Conservation (phyloP, 2,888 invertebrate species). For the Nomada goodeniana region DNA sequence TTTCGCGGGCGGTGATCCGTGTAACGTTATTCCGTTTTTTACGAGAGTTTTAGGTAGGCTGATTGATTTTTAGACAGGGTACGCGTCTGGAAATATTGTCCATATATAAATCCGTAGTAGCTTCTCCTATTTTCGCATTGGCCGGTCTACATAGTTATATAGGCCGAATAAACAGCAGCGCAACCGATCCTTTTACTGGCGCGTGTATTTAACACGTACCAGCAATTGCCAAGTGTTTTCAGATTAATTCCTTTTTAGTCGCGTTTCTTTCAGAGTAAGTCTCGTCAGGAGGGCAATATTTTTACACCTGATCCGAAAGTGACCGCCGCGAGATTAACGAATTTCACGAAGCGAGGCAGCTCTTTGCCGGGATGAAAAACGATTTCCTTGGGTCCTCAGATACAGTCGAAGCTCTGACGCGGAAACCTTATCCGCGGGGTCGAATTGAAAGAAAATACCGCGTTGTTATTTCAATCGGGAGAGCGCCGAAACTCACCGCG, state of each 20-base stretch:
- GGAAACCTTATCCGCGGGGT: constrained; percentile 70
- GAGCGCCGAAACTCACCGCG: constrained; percentile 31
- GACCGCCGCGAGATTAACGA: constrained; percentile 55
- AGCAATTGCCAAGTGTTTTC: too few relatives aligned
- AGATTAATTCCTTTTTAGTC: neutral
- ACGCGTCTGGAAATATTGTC: too few relatives aligned
- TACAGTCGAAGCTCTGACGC: constrained; percentile 3
- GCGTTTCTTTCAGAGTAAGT: constrained; percentile 17
- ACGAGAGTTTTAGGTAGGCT: neutral
- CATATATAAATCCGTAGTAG: too few relatives aligned
- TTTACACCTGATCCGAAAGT: constrained; percentile 29
- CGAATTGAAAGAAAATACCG: constrained; percentile 82
- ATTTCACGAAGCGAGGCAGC: constrained; percentile 28
- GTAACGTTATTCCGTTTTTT: neutral
- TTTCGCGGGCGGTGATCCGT: neutral
- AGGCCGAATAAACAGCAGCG: too few relatives aligned
- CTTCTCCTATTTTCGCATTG: too few relatives aligned
- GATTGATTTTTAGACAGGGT: neutral
- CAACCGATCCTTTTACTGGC: too few relatives aligned
- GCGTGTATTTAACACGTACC: too few relatives aligned
- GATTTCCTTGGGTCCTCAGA: constrained; percentile 43
- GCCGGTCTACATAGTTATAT: too few relatives aligned
- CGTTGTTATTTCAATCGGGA: constrained; percentile 79
- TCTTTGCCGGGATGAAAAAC: constrained; percentile 37
- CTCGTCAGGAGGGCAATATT: constrained; percentile 46